Conservation (phyloP, 2,888 invertebrate genomes). For the Melanophora roralis region DNA sequence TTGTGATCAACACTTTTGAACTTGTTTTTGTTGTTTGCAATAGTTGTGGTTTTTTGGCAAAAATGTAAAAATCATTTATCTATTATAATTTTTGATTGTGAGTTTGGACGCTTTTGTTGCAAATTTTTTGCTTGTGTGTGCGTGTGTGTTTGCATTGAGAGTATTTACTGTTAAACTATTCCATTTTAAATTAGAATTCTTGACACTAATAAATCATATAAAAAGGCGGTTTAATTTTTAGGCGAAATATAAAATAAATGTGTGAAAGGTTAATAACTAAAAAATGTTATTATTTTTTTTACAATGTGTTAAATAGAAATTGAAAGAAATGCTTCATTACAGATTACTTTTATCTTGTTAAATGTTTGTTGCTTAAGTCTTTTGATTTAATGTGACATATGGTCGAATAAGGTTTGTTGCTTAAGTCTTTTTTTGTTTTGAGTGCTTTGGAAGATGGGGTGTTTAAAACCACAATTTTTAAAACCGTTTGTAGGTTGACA, state of each 20-base stretch:
- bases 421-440: background rate
- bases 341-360: background rate
- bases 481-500: no score
- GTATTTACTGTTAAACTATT: slow-evolving; percentile 18
- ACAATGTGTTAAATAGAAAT: background rate
- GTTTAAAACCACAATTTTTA: no score
- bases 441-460: no score
- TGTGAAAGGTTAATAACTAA: background rate
- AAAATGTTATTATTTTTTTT: background rate
- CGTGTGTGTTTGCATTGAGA: background rate
- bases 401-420: slow-evolving; percentile 8
- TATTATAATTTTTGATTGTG: no score
- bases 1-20: slow-evolving; percentile 16
- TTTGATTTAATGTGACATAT: background rate
- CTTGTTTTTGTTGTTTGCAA: background rate
- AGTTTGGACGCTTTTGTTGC: no score
- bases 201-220: slow-evolving; percentile 35
- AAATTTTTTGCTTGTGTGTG: no score
- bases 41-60: slow-evolving; percentile 15
- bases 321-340: background rate
- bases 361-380: slow-evolving; percentile 36
- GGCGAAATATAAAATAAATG: background rate
- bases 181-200: slow-evolving; percentile 12
- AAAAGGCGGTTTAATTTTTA: slow-evolving; percentile 10
- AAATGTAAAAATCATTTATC: no score